Percentiles rank a stretch among this genome's conserved stretches.
phyloP scores from a whole-genome alignment of 2,888 invertebrate species.

The Macropis europaea region DNA sequence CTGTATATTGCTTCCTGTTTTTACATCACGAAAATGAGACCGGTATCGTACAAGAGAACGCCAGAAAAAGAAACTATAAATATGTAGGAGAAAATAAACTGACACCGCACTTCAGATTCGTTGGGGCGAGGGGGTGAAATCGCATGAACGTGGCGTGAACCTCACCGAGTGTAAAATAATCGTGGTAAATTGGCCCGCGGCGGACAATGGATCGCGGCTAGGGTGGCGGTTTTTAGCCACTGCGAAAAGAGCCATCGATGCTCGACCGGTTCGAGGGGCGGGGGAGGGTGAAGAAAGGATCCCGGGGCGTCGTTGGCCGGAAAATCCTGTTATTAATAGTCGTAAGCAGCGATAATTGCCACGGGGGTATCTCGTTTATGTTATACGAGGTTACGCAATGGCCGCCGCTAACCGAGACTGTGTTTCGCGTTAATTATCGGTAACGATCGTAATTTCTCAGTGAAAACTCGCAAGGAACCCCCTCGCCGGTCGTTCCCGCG shows the following conservation, averaged over 20 bases:
- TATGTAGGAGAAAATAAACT: too few species aligned
- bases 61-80: too few species aligned
- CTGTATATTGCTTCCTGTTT: too few species aligned
- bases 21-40: too few species aligned
- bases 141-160: slow-evolving; percentile 46
- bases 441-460: slow-evolving; percentile 74
- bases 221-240: slow-evolving; percentile 50
- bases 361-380: slow-evolving; percentile 62
- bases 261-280: background rate
- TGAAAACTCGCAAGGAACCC: slow-evolving; percentile 65
- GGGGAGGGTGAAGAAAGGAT: background rate
- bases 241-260: slow-evolving; percentile 27
- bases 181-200: slow-evolving; percentile 57
- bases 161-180: slow-evolving; percentile 59
- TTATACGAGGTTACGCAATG: slow-evolving; percentile 61
- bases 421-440: slow-evolving; percentile 74
- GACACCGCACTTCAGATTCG: too few species aligned
- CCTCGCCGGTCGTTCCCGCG: slow-evolving; percentile 49
- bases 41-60: too few species aligned
- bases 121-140: background rate
- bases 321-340: slow-evolving; percentile 65
- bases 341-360: slow-evolving; percentile 64
- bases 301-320: slow-evolving; percentile 34
- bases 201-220: slow-evolving; percentile 37
- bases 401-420: slow-evolving; percentile 37